Evolutionary conservation across 2,797 vertebrate genomes (phyloP).

Genomic region (Ficedula albicollis): DNA sequence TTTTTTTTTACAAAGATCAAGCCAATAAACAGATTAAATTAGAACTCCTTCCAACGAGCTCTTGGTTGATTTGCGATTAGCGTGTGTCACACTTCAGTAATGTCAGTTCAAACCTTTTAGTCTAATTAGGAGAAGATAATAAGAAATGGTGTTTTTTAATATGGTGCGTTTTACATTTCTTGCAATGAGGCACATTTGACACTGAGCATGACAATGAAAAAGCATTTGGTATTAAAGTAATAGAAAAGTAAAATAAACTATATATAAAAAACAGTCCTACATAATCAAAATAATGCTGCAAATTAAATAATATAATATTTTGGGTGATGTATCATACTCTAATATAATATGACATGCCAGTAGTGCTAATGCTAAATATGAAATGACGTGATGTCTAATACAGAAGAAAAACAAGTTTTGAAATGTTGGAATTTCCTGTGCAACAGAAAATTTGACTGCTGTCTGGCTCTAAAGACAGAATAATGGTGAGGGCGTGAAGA

Average conservation of each 20-base stretch:
- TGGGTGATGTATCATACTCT: neutral
- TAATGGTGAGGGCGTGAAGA: neutral
- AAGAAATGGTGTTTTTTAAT: neutral
- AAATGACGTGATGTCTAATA: slow-evolving; percentile 35
- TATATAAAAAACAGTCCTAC: neutral
- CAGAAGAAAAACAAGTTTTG: slow-evolving; percentile 30
- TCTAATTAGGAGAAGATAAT: neutral
- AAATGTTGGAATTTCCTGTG: slow-evolving; percentile 34
- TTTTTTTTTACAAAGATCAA: neutral
- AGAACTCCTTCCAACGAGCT: neutral
- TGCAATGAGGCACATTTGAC: neutral
- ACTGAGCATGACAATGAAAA: neutral
- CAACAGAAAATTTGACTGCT: neutral
- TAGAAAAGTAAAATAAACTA: neutral
- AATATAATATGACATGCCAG: neutral
- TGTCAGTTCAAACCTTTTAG: neutral
- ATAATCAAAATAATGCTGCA: neutral
- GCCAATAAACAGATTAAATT: neutral
- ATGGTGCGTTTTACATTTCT: neutral
- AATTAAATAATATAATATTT: neutral
- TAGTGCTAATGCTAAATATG: neutral
- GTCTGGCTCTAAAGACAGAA: neutral
- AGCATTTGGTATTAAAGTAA: neutral
- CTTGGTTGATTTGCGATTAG: neutral
- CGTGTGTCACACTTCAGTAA: neutral